A percentile compares a stretch with the other conserved stretches of the same genome.
Conservation (phyloP, 2,113 vertebrate species). For the Rhinogobius similis region DNA sequence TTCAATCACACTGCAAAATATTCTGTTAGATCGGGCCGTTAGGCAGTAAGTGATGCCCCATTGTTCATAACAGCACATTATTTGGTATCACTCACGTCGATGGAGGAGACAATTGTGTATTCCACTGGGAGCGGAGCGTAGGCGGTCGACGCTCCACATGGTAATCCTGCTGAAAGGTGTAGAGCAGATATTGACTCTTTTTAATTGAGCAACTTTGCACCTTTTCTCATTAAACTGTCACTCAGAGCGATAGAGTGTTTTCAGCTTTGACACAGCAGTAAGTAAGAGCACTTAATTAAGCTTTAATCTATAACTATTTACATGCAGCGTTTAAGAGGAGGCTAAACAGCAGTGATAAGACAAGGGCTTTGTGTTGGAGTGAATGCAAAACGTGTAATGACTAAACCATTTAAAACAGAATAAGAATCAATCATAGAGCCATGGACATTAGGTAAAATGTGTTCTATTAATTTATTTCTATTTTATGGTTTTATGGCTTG, state of each 20-base stretch:
- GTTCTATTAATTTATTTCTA: too few species aligned
- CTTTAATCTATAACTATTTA: slow-evolving; percentile 8
- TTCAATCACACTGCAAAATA: not conserved
- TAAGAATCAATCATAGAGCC: not conserved
- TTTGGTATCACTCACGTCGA: not conserved
- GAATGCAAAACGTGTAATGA: not conserved
- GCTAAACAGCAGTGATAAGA: not conserved
- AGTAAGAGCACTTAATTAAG: slow-evolving; percentile 32
- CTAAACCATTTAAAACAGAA: too few species aligned
- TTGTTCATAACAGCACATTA: not conserved
- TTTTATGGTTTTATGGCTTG: too few species aligned
- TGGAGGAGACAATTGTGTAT: not conserved
- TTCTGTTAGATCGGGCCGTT: not conserved
- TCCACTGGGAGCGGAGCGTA: not conserved
- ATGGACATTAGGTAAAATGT: not conserved
- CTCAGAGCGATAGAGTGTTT: not conserved
- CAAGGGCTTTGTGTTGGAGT: not conserved
- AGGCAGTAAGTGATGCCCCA: not conserved
- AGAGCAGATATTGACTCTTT: slow-evolving; percentile 21
- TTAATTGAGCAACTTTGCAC: slow-evolving; percentile 13
- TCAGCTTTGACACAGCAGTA: not conserved
- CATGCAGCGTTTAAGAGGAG: not conserved
- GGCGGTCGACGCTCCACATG: not conserved
- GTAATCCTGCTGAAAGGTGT: not conserved
- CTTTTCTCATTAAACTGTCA: slow-evolving; percentile 11